phyloP scores from a whole-genome alignment of 2,888 invertebrate species.

The Pseudanteris insignis region DNA sequence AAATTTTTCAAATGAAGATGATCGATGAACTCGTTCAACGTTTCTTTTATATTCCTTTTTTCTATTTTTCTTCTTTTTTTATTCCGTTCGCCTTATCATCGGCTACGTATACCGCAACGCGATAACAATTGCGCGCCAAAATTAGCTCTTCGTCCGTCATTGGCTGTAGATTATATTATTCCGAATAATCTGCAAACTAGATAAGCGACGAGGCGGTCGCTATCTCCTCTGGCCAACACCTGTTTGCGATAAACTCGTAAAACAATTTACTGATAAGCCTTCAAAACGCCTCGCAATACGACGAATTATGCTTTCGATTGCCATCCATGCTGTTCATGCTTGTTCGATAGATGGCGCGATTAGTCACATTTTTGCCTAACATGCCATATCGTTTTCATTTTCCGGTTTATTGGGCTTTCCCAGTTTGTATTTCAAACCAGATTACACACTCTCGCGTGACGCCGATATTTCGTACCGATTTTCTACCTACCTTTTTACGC shows the following conservation, averaged over 20 bases:
- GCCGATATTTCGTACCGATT: too few species aligned
- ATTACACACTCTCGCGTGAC: conserved; percentile 2
- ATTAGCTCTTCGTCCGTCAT: conserved; percentile 28
- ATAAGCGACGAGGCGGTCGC: conserved; percentile 40
- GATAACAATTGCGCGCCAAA: conserved; percentile 39
- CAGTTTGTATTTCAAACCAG: too few species aligned
- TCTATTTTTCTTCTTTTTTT: too few species aligned
- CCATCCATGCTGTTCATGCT: conserved; percentile 8
- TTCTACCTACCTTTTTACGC: too few species aligned
- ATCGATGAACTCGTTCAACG: too few species aligned
- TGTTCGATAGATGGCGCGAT: conserved; percentile 13
- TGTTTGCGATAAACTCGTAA: conserved; percentile 43
- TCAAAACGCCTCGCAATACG: conserved; percentile 34
- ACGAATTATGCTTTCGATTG: conserved; percentile 33
- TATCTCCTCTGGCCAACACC: conserved; percentile 43
- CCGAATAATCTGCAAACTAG: conserved; percentile 43
- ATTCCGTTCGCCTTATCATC: conserved; percentile 34
- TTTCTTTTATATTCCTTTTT: too few species aligned
- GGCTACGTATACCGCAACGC: conserved; percentile 38
- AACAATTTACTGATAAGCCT: conserved; percentile 39
- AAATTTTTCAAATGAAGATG: too few species aligned
- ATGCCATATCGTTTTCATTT: neutral
- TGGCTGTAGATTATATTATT: conserved; percentile 43
- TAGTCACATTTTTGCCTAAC: neutral
- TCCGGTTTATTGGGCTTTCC: too few species aligned